A percentile compares a stretch with the other conserved stretches of the same genome.
These are phyloP conservation scores for Prunella fulvescens DNA, from an alignment of 2,113 vertebrate species.

Conservation along the genomic window DNA sequence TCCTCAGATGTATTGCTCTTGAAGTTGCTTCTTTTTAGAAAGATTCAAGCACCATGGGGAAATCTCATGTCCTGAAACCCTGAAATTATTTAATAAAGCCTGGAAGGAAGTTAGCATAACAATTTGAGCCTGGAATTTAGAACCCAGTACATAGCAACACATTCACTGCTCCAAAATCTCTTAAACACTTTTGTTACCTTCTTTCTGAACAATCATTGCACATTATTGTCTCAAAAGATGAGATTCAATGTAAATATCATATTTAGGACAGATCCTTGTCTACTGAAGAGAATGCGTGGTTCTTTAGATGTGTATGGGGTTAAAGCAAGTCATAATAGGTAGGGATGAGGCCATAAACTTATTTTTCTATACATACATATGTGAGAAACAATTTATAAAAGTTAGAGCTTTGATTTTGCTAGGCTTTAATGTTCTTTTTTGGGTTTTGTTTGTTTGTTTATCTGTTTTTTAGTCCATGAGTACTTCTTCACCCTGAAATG, in stretches of 20 bases:
- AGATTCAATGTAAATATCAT: not conserved
- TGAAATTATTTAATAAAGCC: not conserved
- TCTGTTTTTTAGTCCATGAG: not conserved
- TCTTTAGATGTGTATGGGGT: not conserved
- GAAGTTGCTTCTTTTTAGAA: not conserved
- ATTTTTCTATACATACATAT: not conserved
- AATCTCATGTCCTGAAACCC: not conserved
- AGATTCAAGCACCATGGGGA: not conserved
- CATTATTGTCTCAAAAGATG: not conserved
- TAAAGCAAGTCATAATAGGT: not conserved
- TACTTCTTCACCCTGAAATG: not conserved
- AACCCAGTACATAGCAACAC: not conserved
- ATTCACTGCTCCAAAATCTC: not conserved
- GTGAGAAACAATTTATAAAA: not conserved
- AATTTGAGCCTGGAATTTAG: not conserved
- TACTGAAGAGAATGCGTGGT: not conserved
- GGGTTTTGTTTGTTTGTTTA: not conserved
- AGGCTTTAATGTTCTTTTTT: not conserved
- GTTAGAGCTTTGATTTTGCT: not conserved
- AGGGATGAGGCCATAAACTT: not conserved
- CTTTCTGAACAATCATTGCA: not conserved
- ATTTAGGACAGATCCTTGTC: not conserved
- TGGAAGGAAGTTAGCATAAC: not conserved
- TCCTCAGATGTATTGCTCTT: not conserved
- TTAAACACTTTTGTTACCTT: not conserved